Evolutionary conservation across 2,888 invertebrate genomes (phyloP), one percentile per base, ranked within the genome.

Genomic region (Rhamnusium bicolor): DNA sequence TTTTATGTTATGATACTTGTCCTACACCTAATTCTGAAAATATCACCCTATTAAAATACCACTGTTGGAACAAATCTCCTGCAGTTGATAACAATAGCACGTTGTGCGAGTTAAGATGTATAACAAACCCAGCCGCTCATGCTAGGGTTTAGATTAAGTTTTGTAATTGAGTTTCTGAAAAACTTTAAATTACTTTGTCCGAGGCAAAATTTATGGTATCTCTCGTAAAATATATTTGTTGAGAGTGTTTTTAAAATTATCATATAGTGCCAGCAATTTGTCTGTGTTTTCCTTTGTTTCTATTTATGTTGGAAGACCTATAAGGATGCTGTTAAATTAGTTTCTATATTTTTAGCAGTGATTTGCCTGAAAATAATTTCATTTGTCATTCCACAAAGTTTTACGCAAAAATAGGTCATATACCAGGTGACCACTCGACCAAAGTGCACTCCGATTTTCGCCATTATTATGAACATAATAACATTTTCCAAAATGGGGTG

Each of bases 121-220:
- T 62, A 62, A 12, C 61, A 46, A 47, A 12, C 46, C 14, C 47
- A 18, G 47, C 46, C 21, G 32, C 40, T 62, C 10, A 62, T 24
- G 40, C 14, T 6, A 46, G 16, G 46, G 61, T n/a, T 47, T 24
- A 62, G 21, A 63, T 63, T 51, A 51, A 63, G 49, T 49, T 63
- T n/a, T 27, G 49, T 63, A 63, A 63, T 63, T 49, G 63, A 63
- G 63, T 63, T 63, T 51, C 10, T 27, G 49, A 63, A 63, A 51
- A 63, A 63, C 16, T 63, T 63, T 49, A 63, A 49, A 63, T 63
- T 63, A 63, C 49, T 63, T 63, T 63, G 51, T 51, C 63, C 49
- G 14, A 40, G 12, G 7, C 21, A 14, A 47, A 62, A 62, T 62
- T 40, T 62, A 62, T 62, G 10, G 40, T n/a, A 14, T 47, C 21